A percentile compares a stretch with the other conserved stretches of the same genome.
phyloP scores from a whole-genome alignment of 2,113 vertebrate species.

The Passer montanus region DNA sequence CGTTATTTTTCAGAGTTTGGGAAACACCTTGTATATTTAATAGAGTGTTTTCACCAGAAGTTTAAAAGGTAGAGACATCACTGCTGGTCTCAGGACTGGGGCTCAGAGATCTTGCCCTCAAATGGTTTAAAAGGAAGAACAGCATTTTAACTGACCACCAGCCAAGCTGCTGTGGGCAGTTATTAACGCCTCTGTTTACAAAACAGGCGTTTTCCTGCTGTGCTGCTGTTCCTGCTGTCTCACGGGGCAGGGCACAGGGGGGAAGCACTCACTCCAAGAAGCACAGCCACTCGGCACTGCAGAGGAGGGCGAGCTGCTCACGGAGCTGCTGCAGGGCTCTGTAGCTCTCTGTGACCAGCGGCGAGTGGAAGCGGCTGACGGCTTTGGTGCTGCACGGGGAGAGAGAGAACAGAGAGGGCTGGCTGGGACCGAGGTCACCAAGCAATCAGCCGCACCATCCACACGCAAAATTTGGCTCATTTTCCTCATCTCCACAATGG shows the following conservation, averaged over 20 bases:
- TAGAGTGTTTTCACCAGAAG: background rate
- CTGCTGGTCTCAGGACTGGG: background rate
- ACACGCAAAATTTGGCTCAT: slow-evolving; percentile 34
- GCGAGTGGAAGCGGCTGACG: slow-evolving; percentile 92
- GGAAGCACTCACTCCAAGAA: slow-evolving; percentile 89
- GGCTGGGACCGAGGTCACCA: slow-evolving; percentile 68
- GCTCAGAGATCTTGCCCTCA: background rate
- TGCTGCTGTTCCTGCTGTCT: background rate
- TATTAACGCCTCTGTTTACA: background rate
- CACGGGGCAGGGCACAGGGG: background rate
- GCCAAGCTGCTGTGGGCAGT: background rate
- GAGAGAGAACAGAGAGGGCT: background rate
- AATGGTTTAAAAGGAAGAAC: background rate
- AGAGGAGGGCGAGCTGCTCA: slow-evolving; percentile 91
- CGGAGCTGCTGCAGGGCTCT: slow-evolving; percentile 86
- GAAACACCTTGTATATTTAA: background rate
- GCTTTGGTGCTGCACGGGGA: slow-evolving; percentile 84
- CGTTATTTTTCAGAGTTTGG: background rate
- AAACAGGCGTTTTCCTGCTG: background rate
- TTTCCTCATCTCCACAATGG: slow-evolving; percentile 33
- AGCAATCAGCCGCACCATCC: slow-evolving; percentile 54
- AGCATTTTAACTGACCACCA: background rate
- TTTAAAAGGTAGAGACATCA: background rate
- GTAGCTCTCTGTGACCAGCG: slow-evolving; percentile 86
- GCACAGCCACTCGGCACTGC: slow-evolving; percentile 84